Conservation (phyloP, 2,113 vertebrate genomes). For the Antechinus flavipes region DNA sequence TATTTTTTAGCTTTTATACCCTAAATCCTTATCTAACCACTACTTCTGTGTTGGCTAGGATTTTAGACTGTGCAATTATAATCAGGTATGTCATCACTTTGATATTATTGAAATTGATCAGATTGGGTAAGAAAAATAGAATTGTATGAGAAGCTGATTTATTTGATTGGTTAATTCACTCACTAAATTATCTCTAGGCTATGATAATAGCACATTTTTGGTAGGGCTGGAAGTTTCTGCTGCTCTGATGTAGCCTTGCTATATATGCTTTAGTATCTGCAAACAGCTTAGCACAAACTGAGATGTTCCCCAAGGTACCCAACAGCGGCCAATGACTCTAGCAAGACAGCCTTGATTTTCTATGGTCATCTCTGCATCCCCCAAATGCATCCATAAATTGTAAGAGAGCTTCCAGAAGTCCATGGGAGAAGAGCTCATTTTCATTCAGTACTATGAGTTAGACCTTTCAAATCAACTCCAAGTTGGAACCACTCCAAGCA, state of each 20-base stretch:
- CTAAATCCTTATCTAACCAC: background rate
- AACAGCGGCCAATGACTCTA: background rate
- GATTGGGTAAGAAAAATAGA: background rate
- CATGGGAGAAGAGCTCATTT: background rate
- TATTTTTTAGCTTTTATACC: background rate
- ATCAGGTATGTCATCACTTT: background rate
- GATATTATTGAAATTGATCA: background rate
- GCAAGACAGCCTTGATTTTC: background rate
- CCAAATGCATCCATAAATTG: background rate
- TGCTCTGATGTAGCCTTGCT: background rate
- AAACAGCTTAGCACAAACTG: background rate
- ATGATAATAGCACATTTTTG: background rate
- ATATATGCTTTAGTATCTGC: background rate
- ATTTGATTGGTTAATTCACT: background rate
- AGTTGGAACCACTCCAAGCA: background rate
- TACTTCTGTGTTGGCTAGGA: background rate
- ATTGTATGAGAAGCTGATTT: background rate
- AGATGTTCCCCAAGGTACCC: background rate
- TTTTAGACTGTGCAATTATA: background rate
- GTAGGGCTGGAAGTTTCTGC: background rate
- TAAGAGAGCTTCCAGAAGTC: background rate
- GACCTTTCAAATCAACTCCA: background rate
- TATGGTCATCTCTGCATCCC: background rate
- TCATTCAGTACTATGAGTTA: background rate
- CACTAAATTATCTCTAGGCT: background rate